Evolutionary conservation across 2,797 vertebrate species (phyloP).

Genomic region (Onychomys arenicola): DNA sequence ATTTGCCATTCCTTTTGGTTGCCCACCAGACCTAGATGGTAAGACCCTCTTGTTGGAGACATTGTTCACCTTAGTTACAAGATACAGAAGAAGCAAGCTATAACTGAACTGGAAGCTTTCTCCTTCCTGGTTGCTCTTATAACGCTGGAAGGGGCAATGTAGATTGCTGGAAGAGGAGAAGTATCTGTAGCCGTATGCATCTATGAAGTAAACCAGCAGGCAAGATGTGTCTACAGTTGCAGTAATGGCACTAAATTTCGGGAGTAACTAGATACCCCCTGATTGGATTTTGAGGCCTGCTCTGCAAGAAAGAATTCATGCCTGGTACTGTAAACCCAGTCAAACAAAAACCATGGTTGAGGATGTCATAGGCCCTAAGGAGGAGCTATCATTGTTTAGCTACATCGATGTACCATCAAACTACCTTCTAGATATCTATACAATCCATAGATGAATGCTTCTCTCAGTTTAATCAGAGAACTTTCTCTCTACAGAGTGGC

Average conservation of each 20-base stretch:
- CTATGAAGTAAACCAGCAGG: neutral
- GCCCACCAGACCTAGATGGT: neutral
- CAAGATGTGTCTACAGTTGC: neutral
- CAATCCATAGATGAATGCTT: neutral
- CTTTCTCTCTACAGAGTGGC: neutral
- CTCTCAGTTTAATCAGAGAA: neutral
- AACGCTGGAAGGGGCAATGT: neutral
- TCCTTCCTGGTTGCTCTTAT: neutral
- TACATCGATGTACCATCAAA: neutral
- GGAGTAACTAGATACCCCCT: neutral
- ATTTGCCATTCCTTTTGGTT: neutral
- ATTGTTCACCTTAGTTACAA: neutral
- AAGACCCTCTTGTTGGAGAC: neutral
- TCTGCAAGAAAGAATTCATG: neutral
- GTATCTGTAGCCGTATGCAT: neutral
- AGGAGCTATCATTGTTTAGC: neutral
- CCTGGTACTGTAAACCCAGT: neutral
- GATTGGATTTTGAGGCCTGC: neutral
- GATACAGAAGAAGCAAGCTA: neutral
- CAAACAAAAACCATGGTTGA: neutral
- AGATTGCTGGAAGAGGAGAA: neutral
- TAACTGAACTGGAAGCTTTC: neutral
- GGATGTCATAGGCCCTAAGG: neutral
- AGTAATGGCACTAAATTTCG: neutral
- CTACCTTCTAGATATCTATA: neutral